Conservation (phyloP, 2,888 invertebrate genomes). For the Rhimphoctona megacephalus region DNA sequence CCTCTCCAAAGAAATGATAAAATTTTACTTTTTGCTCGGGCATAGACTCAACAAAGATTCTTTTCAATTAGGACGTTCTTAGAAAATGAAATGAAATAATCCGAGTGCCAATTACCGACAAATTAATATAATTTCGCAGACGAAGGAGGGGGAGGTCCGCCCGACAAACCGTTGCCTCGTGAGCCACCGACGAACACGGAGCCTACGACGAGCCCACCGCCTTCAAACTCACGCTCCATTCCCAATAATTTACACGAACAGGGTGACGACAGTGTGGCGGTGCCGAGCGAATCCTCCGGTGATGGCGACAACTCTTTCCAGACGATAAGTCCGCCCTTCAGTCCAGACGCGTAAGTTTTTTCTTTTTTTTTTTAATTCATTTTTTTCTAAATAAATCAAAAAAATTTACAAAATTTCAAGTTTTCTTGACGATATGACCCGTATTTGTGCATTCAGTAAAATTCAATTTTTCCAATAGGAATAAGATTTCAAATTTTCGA, state of each 20-base stretch:
- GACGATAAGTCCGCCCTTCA: constrained; percentile 74
- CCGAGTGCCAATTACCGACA: neutral
- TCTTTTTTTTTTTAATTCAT: neutral
- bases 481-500: neutral
- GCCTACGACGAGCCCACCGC: constrained; percentile 72
- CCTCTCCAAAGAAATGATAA: neutral
- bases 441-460: no score
- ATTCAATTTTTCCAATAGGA: neutral
- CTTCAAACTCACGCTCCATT: constrained; percentile 72
- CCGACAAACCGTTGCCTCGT: constrained; percentile 83
- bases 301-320: constrained; percentile 79
- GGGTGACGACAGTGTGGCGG: constrained; percentile 73
- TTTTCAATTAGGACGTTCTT: constrained; percentile 2
- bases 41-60: neutral
- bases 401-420: no score
- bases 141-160: constrained; percentile 78
- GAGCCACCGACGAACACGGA: constrained; percentile 80
- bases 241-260: constrained; percentile 78
- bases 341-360: constrained; percentile 75
- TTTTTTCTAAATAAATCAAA: neutral
- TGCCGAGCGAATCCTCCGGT: constrained; percentile 74
- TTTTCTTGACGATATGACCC: no score
- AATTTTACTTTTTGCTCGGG: neutral
- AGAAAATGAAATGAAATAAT: constrained; percentile 16
- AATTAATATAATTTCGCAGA: constrained; percentile 68